phyloP scores from a whole-genome alignment of 1,140 invertebrate species.

The Hylaeus anthracinus region DNA sequence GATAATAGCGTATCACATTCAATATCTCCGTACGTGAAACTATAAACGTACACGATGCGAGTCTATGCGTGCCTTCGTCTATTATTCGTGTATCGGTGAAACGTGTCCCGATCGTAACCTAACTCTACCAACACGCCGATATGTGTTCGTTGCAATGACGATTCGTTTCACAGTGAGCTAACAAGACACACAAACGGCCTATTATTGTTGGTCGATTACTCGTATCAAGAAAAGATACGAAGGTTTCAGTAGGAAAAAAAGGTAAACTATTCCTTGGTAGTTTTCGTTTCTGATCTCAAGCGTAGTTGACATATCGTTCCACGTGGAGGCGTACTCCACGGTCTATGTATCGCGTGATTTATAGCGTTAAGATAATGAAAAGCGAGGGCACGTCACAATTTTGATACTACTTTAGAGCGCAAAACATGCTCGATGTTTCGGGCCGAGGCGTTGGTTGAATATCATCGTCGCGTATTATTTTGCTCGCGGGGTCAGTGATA shows the following conservation, averaged over 20 bases:
- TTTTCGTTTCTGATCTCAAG: constrained; percentile 7
- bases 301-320: constrained; percentile 42
- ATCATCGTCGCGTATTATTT: constrained; percentile 59
- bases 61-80: neutral
- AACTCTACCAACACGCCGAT: neutral
- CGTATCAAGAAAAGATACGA: constrained; percentile 18
- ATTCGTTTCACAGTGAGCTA: neutral
- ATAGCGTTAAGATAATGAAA: constrained; percentile 57
- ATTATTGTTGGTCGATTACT: constrained; percentile 2
- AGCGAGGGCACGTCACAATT: constrained; percentile 55
- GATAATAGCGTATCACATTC: neutral
- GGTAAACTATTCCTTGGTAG: neutral
- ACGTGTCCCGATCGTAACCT: neutral
- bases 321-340: constrained; percentile 47
- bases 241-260: neutral
- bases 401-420: constrained; percentile 38
- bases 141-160: neutral
- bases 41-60: too few relatives aligned
- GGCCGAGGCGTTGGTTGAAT: constrained; percentile 51
- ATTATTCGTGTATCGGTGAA: neutral
- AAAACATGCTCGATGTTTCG: constrained; percentile 58
- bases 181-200: neutral
- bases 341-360: constrained; percentile 59
- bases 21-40: neutral
- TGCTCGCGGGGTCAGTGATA: constrained; percentile 65